Evolutionary conservation across 2,797 vertebrate genomes (phyloP).

Genomic region (Steatocranus sp.): DNA sequence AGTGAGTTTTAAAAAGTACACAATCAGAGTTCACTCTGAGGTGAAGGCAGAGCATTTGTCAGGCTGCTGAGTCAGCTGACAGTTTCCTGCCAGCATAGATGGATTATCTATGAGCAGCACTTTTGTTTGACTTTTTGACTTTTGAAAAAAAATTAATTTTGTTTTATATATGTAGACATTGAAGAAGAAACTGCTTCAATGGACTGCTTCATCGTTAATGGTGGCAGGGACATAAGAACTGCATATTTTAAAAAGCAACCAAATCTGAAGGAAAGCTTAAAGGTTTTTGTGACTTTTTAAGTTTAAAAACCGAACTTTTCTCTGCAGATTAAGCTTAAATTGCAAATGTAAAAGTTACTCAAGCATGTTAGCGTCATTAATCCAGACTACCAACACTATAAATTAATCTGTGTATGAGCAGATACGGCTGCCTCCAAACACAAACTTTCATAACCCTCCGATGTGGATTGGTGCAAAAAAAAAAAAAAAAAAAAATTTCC

Average conservation of each 20-base stretch:
- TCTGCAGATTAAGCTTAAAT: not conserved
- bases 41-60: not conserved
- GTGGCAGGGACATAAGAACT: not conserved
- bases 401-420: not conserved
- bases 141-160: accelerated
- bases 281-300: not conserved
- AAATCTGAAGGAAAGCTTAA: not conserved
- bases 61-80: not conserved
- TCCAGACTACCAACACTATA: not conserved
- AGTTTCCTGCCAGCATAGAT: accelerated
- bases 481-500: no score
- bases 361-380: accelerated
- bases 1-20: accelerated
- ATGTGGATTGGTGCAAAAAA: not conserved
- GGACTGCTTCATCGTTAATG: not conserved
- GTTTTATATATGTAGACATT: not conserved
- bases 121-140: not conserved
- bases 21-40: not conserved
- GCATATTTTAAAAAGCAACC: not conserved
- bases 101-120: not conserved
- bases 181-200: not conserved
- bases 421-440: accelerated
- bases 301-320: accelerated
- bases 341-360: not conserved
- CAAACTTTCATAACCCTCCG: not conserved